Percentiles rank a stretch among this genome's conserved stretches.
Evolutionary conservation across 2,888 invertebrate genomes (phyloP).

Genomic region (Craniophora ligustri): DNA sequence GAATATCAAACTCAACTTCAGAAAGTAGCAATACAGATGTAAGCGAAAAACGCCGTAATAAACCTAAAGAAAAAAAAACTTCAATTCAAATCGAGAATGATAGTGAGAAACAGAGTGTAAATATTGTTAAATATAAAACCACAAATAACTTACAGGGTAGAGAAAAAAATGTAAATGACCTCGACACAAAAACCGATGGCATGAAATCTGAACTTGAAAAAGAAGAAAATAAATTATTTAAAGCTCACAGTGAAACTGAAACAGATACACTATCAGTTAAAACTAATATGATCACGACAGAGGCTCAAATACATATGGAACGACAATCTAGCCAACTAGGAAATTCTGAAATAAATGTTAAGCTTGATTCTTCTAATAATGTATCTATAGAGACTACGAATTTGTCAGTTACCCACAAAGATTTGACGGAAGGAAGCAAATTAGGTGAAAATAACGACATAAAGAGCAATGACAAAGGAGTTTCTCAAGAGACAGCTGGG

Average conservation of each 20-base stretch:
- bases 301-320: slow-evolving; percentile 87
- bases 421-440: slow-evolving; percentile 65
- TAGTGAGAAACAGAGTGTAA: slow-evolving; percentile 81
- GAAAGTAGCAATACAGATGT: slow-evolving; percentile 83
- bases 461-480: slow-evolving; percentile 36
- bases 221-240: slow-evolving; percentile 64
- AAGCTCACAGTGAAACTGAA: slow-evolving; percentile 82
- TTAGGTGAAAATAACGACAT: slow-evolving; percentile 48
- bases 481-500: slow-evolving; percentile 21
- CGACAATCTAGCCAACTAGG: slow-evolving; percentile 79
- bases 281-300: slow-evolving; percentile 85
- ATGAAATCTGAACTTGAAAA: slow-evolving; percentile 69
- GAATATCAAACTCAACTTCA: slow-evolving; percentile 79
- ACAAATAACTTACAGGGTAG: slow-evolving; percentile 58
- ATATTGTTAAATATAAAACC: slow-evolving; percentile 81
- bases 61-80: slow-evolving; percentile 83
- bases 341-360: slow-evolving; percentile 81
- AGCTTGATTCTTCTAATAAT: slow-evolving; percentile 81
- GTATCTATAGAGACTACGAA: slow-evolving; percentile 82
- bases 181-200: slow-evolving; percentile 48
- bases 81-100: slow-evolving; percentile 83
- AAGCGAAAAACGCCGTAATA: slow-evolving; percentile 77
- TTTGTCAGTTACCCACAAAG: slow-evolving; percentile 75
- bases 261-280: slow-evolving; percentile 83
- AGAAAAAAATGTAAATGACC: slow-evolving; percentile 60